phyloP scores from a whole-genome alignment of 2,797 vertebrate species.

The Oryzias dopingdopingensis region DNA sequence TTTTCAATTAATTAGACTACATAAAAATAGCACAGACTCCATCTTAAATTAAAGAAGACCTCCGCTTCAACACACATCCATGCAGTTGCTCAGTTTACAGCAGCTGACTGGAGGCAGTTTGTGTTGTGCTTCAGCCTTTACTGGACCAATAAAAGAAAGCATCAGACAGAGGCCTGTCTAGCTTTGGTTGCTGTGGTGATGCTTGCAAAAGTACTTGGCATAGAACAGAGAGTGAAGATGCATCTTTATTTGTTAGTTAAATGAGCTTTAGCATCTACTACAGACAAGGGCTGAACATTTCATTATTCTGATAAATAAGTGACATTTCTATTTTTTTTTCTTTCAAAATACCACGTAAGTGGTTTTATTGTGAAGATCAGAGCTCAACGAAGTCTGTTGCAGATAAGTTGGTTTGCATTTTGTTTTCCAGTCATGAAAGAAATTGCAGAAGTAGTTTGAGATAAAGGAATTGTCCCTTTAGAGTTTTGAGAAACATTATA shows the following conservation, averaged over 20 bases:
- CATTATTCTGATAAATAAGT: slow-evolving; percentile 1
- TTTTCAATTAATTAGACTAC: slow-evolving; percentile 45
- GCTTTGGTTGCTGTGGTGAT: slow-evolving; percentile 55
- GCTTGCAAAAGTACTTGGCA: slow-evolving; percentile 32
- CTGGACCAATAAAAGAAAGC: slow-evolving; percentile 49
- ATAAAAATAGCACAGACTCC: slow-evolving; percentile 11
- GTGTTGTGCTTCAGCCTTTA: slow-evolving; percentile 45
- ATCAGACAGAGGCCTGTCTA: slow-evolving; percentile 47
- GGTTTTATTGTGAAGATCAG: too few relatives aligned
- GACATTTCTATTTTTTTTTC: too few relatives aligned
- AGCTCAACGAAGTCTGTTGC: too few relatives aligned
- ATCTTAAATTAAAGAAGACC: slow-evolving; percentile 31
- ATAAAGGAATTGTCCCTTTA: too few relatives aligned
- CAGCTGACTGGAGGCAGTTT: slow-evolving; percentile 40
- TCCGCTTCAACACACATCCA: slow-evolving; percentile 18
- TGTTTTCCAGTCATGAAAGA: too few relatives aligned
- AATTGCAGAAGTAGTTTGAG: too few relatives aligned
- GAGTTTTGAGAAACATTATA: too few relatives aligned
- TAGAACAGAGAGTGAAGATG: slow-evolving; percentile 4
- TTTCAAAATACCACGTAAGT: too few relatives aligned
- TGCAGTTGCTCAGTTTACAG: slow-evolving; percentile 34
- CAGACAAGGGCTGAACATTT: slow-evolving; percentile 2
- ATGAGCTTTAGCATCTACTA: slow-evolving; percentile 5
- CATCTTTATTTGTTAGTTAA: slow-evolving; percentile 12
- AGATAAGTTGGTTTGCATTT: too few relatives aligned